Evolutionary conservation across 2,888 invertebrate species (phyloP), one percentile per base, ranked within the genome.

Genomic region (Priocnemis perturbator): DNA sequence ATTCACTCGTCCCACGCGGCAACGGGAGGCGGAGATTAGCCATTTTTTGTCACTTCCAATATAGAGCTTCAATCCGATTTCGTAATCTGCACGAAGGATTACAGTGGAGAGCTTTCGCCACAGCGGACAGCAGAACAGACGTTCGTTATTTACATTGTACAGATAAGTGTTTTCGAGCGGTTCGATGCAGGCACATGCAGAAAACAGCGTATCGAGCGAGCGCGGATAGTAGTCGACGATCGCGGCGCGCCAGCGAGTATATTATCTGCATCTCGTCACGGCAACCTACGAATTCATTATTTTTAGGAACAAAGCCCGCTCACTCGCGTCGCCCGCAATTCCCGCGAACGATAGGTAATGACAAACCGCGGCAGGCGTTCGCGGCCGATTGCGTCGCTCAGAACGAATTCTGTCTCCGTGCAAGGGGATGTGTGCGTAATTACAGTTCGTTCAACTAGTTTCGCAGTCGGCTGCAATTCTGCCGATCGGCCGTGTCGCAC

Each of bases 361-460:
- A 60, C 60, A 21, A 60, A 45, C 55, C 57, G 52, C 62, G 48
- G 52, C 57, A 48, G 57, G 69, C 69, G 70, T 77, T 65, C 70
- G 65, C 23, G 64, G 21, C 61, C 73, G 73, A 77, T 70, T 53
- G 63, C 67, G 58, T 21, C 68, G 60, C 59, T 56, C 67, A 57
- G 62, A 70, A 64, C 68, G 50, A 72, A 59, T 57, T 30, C 55
- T 14, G 19, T 58, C 45, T 58, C 21, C 15, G 50, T 17, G 55
- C 50, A 44, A 17, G 21, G 14, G 52, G 64, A 19, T 50, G 60
- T 52, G 67, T 63, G 59, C 73, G 76, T 81, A 81, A 82, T 82
- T 82, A 82, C 74, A 71, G 64, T 77, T 81, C 67, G 79, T 79
- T 72, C 76, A 73, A 80, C 72, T 74, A 77, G 74, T 76, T 82